Percentiles rank a stretch among this genome's conserved stretches.
These are phyloP conservation scores for Naso thynnoides DNA, from an alignment of 2,797 vertebrate genomes.

Conservation along the genomic window DNA sequence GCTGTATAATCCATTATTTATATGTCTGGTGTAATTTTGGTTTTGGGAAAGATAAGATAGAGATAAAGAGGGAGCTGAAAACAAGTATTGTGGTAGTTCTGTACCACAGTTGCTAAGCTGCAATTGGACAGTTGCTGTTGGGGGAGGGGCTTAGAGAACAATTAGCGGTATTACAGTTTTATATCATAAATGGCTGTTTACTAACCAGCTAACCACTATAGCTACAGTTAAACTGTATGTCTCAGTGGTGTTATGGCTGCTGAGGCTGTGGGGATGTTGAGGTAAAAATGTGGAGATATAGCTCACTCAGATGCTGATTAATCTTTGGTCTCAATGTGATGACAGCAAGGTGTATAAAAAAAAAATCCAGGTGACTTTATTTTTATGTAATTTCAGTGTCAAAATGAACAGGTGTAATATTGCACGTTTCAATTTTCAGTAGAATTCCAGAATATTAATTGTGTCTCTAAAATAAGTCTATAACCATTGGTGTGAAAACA, in stretches of 20 bases:
- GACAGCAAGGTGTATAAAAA: slow-evolving; percentile 27
- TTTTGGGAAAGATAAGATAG: neutral
- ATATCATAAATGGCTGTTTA: slow-evolving; percentile 6
- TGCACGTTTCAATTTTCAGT: slow-evolving; percentile 71
- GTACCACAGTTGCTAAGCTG: neutral
- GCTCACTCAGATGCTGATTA: slow-evolving; percentile 46
- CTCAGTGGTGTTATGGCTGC: slow-evolving; percentile 3
- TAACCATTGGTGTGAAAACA: slow-evolving; percentile 62
- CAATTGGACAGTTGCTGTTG: neutral
- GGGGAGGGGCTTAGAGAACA: slow-evolving; percentile 14
- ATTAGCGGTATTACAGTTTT: slow-evolving; percentile 5
- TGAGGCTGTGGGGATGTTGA: slow-evolving; percentile 36
- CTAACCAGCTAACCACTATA: neutral
- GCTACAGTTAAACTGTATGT: neutral
- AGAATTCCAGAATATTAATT: slow-evolving; percentile 50
- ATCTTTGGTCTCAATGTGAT: slow-evolving; percentile 81
- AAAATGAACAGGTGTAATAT: slow-evolving; percentile 62
- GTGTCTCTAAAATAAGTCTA: slow-evolving; percentile 47
- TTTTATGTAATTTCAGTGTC: slow-evolving; percentile 41
- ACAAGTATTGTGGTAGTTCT: too few species aligned
- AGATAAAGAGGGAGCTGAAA: too few species aligned
- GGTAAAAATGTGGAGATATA: slow-evolving; percentile 44
- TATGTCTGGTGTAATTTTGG: neutral
- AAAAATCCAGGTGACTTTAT: slow-evolving; percentile 34
- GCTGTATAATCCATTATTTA: neutral